Conservation (phyloP, 2,797 vertebrate species). For the Sebastes vulpes region DNA sequence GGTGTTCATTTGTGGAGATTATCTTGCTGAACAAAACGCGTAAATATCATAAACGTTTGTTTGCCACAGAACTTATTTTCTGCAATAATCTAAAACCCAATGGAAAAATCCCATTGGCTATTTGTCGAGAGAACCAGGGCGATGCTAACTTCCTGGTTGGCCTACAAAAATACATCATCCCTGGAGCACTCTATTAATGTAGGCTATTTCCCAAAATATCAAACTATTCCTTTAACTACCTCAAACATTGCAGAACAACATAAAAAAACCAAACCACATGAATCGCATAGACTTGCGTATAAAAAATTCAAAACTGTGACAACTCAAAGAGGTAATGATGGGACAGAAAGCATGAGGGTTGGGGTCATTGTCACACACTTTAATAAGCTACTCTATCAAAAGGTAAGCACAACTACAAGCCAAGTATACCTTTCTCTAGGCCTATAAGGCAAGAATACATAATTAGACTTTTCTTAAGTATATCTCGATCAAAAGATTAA, state of each 20-base stretch:
- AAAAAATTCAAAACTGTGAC: not conserved
- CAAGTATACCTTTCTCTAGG: too few relatives aligned
- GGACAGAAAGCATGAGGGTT: not conserved
- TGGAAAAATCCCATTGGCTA: not conserved
- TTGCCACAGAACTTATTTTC: not conserved
- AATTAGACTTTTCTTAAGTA: too few relatives aligned
- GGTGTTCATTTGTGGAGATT: not conserved
- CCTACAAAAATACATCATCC: accelerated
- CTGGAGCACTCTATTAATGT: not conserved
- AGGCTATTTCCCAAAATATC: not conserved
- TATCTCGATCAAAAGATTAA: too few relatives aligned
- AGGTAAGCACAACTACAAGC: too few relatives aligned
- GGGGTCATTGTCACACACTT: not conserved
- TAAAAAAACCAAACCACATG: not conserved
- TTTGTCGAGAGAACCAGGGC: not conserved
- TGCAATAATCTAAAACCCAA: not conserved
- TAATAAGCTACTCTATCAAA: too few relatives aligned
- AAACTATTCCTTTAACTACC: not conserved
- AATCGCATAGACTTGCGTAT: not conserved
- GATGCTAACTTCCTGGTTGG: too few relatives aligned
- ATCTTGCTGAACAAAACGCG: not conserved
- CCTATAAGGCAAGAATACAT: too few relatives aligned
- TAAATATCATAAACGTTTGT: not conserved
- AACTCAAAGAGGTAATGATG: not conserved
- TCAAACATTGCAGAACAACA: not conserved